Percentiles rank a stretch among this genome's conserved stretches.
Evolutionary conservation across 1,140 invertebrate genomes (phyloP).

Genomic region (Heliconius congener): DNA sequence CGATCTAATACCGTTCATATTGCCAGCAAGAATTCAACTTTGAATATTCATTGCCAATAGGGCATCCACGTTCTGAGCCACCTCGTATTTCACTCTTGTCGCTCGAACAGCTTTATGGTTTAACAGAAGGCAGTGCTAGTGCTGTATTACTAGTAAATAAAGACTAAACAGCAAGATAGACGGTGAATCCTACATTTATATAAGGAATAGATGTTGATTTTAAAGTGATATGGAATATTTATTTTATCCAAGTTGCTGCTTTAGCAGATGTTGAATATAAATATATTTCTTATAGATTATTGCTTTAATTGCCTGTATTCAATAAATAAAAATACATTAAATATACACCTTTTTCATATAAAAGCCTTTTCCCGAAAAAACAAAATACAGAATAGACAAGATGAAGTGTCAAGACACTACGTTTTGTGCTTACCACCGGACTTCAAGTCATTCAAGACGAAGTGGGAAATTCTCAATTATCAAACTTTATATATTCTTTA

Average conservation of each 20-base stretch:
- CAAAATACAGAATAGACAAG: no score
- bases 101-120: conserved; percentile 38
- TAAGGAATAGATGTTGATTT: neutral
- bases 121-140: conserved; percentile 30
- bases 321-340: neutral
- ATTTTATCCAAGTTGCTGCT: neutral
- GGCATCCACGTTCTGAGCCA: conserved; percentile 34
- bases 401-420: no score
- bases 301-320: neutral
- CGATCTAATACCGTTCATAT: conserved; percentile 60
- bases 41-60: conserved; percentile 54
- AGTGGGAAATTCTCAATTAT: no score
- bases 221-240: neutral
- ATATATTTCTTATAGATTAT: neutral
- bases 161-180: conserved; percentile 16
- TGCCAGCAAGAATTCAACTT: conserved; percentile 45
- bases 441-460: no score
- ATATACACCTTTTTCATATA: no score
- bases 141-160: conserved; percentile 34
- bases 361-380: no score
- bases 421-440: no score
- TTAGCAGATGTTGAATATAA: neutral
- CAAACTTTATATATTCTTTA: no score
- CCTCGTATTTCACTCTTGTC: conserved; percentile 39
- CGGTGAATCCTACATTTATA: neutral